Base-by-base conservation (phyloP, 2,797 vertebrate species). In the Sitta carolinensis region DNA sequence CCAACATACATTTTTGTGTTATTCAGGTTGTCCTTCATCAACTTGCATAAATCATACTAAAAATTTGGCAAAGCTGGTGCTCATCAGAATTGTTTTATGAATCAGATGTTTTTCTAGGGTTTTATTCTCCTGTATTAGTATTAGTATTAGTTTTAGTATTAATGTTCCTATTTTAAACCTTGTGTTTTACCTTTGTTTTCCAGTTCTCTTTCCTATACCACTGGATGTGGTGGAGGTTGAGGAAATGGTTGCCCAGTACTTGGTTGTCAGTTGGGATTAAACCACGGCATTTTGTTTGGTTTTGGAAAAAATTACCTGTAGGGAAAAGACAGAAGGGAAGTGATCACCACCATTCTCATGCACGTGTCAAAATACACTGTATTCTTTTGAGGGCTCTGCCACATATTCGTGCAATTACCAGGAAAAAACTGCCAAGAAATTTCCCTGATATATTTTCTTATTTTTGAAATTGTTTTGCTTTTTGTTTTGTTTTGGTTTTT, bases 11-110 rank as follows among this genome's bases (percentile, higher is more conserved):
- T 70, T 82, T 52, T 25, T 26, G 4, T 38, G 25, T 43, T 36
- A 54, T 76, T n/a, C 7, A 58, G 88, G 36, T n/a, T 52, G 40
- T 66, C 25, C 14, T 70, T 57, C 16, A 58, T 23, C 1, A 2
- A 9, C 6, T 45, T 29, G 50, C 1, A 5, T n/a, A 82, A 74
- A 30, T 62, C 5, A 47, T 21, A 40, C 13, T 66, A 0, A 0
- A 87, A 70, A 19, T 66, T 54, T 62, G 12, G 19, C 50, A 78
- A 81, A 74, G 13, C 27, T n/a, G 25, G 14, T 29, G 9, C 21
- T 32, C 8, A 34, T 26, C 16, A 32, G 11, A 36, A 36, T 38
- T 50, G 4, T 14, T 43, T 78, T n/a, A 27, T 36, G 19, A 22
- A 51, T 38, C 27, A 8, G 6, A n/a, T 50, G 12, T 19, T 43